Conservation (phyloP, 2,888 invertebrate genomes). For the Podotricha telesiphe region DNA sequence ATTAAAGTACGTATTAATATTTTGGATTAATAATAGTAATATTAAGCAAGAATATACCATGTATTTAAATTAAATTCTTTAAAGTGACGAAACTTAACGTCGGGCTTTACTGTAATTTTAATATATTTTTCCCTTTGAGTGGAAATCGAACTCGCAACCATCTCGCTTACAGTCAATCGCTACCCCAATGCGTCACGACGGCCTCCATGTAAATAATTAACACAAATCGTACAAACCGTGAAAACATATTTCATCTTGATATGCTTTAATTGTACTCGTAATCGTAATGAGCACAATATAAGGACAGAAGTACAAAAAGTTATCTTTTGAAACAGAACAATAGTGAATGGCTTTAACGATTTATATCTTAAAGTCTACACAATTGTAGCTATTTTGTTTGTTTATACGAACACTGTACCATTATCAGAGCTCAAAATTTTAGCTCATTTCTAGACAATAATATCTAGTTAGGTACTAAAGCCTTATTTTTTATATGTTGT, state of each 20-base stretch:
- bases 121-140: too few species aligned
- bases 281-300: slow-evolving; percentile 18
- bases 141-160: too few species aligned
- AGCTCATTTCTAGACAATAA: slow-evolving; percentile 26
- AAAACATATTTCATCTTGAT: slow-evolving; percentile 35
- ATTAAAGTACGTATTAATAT: neutral
- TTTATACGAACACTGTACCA: neutral
- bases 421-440: neutral
- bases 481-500: neutral
- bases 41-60: neutral
- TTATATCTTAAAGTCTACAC: slow-evolving; percentile 32
- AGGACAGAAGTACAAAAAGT: slow-evolving; percentile 32
- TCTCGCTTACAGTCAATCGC: too few species aligned
- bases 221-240: neutral
- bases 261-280: too few species aligned
- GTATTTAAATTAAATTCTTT: too few species aligned
- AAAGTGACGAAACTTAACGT: too few species aligned
- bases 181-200: too few species aligned
- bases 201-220: slow-evolving; percentile 8
- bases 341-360: slow-evolving; percentile 39
- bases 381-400: slow-evolving; percentile 28
- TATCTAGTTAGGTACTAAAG: neutral
- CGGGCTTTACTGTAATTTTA: too few species aligned
- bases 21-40: neutral
- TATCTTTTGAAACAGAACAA: slow-evolving; percentile 32